A percentile compares a stretch with the other conserved stretches of the same genome.
Evolutionary conservation across 2,797 vertebrate species (phyloP).

Genomic region (Semotilus atromaculatus): DNA sequence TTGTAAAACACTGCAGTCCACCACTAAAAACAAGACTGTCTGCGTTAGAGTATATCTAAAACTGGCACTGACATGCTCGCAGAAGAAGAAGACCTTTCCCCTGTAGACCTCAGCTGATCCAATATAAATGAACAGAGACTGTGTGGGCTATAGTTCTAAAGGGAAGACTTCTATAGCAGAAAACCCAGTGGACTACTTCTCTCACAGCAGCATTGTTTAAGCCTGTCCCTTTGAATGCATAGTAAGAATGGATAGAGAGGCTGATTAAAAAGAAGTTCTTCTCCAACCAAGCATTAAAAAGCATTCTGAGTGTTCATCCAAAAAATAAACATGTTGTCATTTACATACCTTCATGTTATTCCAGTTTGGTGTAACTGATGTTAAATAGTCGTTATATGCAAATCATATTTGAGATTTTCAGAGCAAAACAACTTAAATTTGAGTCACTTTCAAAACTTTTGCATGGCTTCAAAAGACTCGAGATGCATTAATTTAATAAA

Average conservation of each 20-base stretch:
- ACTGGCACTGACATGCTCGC: background rate
- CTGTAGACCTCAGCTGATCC: constrained; percentile 8
- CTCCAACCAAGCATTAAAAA: background rate
- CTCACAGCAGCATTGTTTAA: constrained; percentile 5
- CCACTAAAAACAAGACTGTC: constrained; percentile 12
- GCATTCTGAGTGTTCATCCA: background rate
- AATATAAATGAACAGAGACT: constrained; percentile 45
- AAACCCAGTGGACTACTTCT: constrained; percentile 19
- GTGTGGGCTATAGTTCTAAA: constrained; percentile 40
- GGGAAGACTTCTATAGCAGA: constrained; percentile 19
- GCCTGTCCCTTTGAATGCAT: constrained; percentile 3
- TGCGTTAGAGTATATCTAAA: constrained; percentile 18
- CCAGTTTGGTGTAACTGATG: background rate
- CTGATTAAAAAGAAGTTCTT: background rate
- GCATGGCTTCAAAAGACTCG: background rate
- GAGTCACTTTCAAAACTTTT: background rate
- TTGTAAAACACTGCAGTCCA: constrained; percentile 29
- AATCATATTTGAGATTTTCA: background rate
- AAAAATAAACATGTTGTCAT: background rate
- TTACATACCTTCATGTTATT: background rate
- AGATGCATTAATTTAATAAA: background rate
- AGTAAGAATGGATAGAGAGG: background rate
- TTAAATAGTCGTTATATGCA: background rate
- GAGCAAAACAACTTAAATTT: background rate
- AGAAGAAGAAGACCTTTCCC: constrained; percentile 32